Evolutionary conservation across 2,113 vertebrate species (phyloP), one percentile per base, ranked within the genome.

Genomic region (Anser brachyrhynchus): DNA sequence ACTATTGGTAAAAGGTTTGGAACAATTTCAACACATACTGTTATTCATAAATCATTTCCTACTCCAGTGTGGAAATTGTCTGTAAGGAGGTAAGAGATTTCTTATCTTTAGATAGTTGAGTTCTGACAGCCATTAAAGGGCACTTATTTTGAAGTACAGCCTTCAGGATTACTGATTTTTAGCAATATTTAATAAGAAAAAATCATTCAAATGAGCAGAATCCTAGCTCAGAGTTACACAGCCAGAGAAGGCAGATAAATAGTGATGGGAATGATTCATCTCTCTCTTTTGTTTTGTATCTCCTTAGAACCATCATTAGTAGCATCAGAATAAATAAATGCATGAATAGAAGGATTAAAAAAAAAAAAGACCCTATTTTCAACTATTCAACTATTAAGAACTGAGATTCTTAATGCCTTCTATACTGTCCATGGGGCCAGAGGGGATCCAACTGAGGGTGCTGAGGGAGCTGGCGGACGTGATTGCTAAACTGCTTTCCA

Each of bases 51-150:
- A 31, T 62, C 9, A 61, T 62, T 80, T 80, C 22, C 10, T 16
- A 58, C 5, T 66, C n/a, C 14, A 31, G 0, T 6, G 3, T 51
- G 15, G 18, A 49, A 93, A 49, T 11, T n/a, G 6, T 5, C 16
- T 49, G 2, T 70, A 72, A 73, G 15, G 39, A 73, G 14, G 16
- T 59, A 59, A 6, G 16, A 59, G 6, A 31, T 29, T 87, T 84
- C 2, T 19, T 77, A 43, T 52, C 19, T 61, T 86, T 33, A 52
- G 10, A 5, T n/a, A 35, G 3, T 12, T 65, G 35, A 46, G 17
- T 55, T 64, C 62, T 41, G 22, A 15, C 2, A 65, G 6, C 7
- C 3, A 33, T 10, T 5, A 43, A 65, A 13, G 20, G 20, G 72
- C 64, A 31, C 21, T 46, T 64, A 51, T 4, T 75, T 5, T 72